Evolutionary conservation across 2,797 vertebrate species (phyloP).

Genomic region (Danio choprae): DNA sequence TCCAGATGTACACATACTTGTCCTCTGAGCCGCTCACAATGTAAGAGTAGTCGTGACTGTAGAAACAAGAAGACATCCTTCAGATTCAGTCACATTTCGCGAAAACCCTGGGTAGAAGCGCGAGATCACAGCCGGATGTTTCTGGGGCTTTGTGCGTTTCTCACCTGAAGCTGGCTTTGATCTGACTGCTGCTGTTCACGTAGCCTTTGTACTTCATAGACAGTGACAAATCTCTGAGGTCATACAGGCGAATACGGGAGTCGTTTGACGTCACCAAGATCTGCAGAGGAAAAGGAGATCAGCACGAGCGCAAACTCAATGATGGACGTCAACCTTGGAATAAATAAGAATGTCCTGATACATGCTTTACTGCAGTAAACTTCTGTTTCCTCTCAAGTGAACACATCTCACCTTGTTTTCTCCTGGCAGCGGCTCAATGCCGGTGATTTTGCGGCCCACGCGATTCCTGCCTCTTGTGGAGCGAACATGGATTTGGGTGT

Average conservation of each 20-base stretch:
- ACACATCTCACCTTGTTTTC: conserved; percentile 90
- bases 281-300: conserved; percentile 69
- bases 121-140: background rate
- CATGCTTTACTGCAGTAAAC: background rate
- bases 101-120: background rate
- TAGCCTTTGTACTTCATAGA: conserved; percentile 99
- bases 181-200: conserved; percentile 99
- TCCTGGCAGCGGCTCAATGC: conserved; percentile 96
- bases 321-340: background rate
- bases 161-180: conserved; percentile 99
- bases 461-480: conserved; percentile 97
- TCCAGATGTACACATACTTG: conserved; percentile 98
- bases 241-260: conserved; percentile 95
- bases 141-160: background rate
- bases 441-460: conserved; percentile 98
- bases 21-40: conserved; percentile 99
- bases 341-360: background rate
- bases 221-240: conserved; percentile 96
- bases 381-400: background rate
- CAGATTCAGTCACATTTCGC: background rate
- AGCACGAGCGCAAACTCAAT: background rate
- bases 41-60: conserved; percentile 96
- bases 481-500: conserved; percentile 97
- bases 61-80: conserved; percentile 28
- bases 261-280: conserved; percentile 98